Conservation (phyloP, 2,797 vertebrate species). For the Danio choprae region DNA sequence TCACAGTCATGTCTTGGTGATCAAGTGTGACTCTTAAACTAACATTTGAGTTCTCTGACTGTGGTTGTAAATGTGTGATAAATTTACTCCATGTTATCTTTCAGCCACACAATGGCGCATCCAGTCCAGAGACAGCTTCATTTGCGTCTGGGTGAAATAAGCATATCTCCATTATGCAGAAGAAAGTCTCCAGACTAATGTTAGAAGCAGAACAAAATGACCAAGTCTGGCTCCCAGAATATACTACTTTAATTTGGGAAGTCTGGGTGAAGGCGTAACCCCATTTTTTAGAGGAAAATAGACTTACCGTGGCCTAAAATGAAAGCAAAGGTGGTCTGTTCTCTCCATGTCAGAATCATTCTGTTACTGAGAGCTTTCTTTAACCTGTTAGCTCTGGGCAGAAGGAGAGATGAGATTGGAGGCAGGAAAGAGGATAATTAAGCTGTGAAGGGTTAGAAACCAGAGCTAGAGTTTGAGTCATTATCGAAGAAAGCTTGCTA, state of each 20-base stretch:
- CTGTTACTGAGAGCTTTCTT: slow-evolving; percentile 8
- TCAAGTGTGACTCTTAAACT: slow-evolving; percentile 16
- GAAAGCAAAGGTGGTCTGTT: slow-evolving; percentile 4
- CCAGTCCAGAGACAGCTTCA: not conserved
- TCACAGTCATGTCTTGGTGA: slow-evolving; percentile 1
- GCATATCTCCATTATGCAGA: slow-evolving; percentile 8
- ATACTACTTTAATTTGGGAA: not conserved
- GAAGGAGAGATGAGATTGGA: not conserved
- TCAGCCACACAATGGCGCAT: slow-evolving; percentile 13
- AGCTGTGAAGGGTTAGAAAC: slow-evolving; percentile 20
- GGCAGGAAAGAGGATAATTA: slow-evolving; percentile 15
- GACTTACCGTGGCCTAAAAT: not conserved
- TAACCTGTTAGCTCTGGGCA: slow-evolving; percentile 13
- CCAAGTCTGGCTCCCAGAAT: not conserved
- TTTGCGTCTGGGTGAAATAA: slow-evolving; percentile 1
- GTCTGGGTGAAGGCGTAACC: not conserved
- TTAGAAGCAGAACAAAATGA: slow-evolving; percentile 12
- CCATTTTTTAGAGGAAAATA: slow-evolving; percentile 10
- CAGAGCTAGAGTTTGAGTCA: not conserved
- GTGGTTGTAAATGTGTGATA: not conserved
- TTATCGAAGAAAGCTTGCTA: slow-evolving; percentile 1
- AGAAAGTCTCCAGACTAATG: slow-evolving; percentile 5
- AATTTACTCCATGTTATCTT: slow-evolving; percentile 21
- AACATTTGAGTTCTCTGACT: not conserved
- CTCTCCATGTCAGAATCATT: slow-evolving; percentile 5